phyloP scores from a whole-genome alignment of 2,888 invertebrate species.

The Andrena dorsata region DNA sequence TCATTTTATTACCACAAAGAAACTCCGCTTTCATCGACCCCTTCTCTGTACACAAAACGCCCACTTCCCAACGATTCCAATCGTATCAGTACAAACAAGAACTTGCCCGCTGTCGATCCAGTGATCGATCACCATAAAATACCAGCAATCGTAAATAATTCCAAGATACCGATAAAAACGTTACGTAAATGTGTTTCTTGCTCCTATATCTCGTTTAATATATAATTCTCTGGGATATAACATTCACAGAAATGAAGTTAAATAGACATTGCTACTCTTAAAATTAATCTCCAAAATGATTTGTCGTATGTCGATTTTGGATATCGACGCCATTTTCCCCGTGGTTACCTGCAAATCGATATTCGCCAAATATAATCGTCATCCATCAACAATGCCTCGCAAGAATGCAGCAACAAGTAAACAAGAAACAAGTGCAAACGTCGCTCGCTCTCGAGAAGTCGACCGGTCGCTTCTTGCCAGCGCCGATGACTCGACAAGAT shows the following conservation, averaged over 20 bases:
- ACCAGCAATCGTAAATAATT: neutral
- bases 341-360: neutral
- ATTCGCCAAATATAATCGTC: slow-evolving; percentile 1
- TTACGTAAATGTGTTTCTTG: neutral
- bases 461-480: slow-evolving; percentile 51
- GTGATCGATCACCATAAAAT: neutral
- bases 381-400: neutral
- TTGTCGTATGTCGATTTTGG: neutral
- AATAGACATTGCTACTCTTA: too few relatives aligned
- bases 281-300: too few relatives aligned
- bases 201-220: neutral
- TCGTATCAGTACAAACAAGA: neutral
- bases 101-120: neutral
- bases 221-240: too few relatives aligned
- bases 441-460: slow-evolving; percentile 27
- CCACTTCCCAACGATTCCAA: neutral
- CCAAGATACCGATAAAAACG: neutral
- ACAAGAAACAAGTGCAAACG: slow-evolving; percentile 62
- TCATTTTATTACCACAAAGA: too few relatives aligned
- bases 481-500: slow-evolving; percentile 66
- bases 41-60: too few relatives aligned
- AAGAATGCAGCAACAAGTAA: slow-evolving; percentile 21
- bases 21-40: too few relatives aligned
- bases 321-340: neutral
- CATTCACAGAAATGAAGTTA: too few relatives aligned